A percentile compares a stretch with the other conserved stretches of the same genome.
Conservation (phyloP, 2,113 vertebrate species). For the Lamprotornis superbus region DNA sequence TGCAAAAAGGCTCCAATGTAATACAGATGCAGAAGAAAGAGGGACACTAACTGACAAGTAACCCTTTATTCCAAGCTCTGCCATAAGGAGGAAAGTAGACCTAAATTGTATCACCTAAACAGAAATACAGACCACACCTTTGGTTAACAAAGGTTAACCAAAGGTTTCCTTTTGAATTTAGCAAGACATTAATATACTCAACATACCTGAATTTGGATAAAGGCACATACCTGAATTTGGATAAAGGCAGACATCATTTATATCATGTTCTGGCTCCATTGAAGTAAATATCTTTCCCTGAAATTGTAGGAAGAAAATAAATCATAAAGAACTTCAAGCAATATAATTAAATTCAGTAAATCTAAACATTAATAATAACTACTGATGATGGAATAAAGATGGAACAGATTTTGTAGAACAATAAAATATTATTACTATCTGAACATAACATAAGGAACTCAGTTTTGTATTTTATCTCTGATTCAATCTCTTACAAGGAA, state of each 20-base stretch:
- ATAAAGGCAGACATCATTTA: slow-evolving; percentile 94
- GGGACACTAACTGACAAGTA: not conserved
- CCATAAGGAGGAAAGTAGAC: not conserved
- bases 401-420: not conserved
- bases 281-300: slow-evolving; percentile 95
- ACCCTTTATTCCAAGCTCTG: not conserved
- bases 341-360: not conserved
- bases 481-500: not conserved
- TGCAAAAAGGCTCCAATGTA: not conserved
- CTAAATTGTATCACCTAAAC: not conserved
- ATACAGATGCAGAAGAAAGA: not conserved
- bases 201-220: slow-evolving; percentile 89
- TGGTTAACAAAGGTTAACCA: not conserved
- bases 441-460: not conserved
- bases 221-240: slow-evolving; percentile 90
- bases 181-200: not conserved
- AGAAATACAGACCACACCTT: not conserved
- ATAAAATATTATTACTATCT: not conserved
- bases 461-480: not conserved
- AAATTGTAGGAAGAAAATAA: slow-evolving; percentile 37
- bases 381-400: not conserved
- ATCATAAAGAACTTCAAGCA: not conserved
- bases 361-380: not conserved
- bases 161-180: not conserved
- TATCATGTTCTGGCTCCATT: slow-evolving; percentile 86